Evolutionary conservation across 1,140 invertebrate species (phyloP), one percentile per base, ranked within the genome.

Genomic region (Papilio polyxenes): DNA sequence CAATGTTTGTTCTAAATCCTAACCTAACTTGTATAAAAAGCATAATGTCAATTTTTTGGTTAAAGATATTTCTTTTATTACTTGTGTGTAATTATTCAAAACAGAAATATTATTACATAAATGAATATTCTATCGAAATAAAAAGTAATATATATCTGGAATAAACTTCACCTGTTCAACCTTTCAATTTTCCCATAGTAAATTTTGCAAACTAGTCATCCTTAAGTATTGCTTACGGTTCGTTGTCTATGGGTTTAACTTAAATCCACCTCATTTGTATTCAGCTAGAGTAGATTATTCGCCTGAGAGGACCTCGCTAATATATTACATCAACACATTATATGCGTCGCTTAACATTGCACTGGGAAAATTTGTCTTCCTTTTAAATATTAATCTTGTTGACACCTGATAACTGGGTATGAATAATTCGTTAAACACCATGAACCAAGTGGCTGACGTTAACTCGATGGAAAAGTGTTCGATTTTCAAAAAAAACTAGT

Each of bases 211-310:
- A 69, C 31, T 37, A 69, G 65, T 69, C 23, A 69, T 31, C 65
- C 23, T 37, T 69, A 69, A 69, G 65, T 31, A 69, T 69, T 69
- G 65, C 65, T 69, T 69, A 69, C 65, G 65, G 65, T 69, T 69
- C 65, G 65, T 69, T 69, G 65, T 69, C 23, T 37, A 69, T 37
- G 65, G 65, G 65, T 69, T 69, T 15, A 69, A 69, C 65, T 69
- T 69, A 69, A 69, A 69, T 69, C 65, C 65, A 69, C 65, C 65
- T 69, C 65, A 69, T 69, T 69, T 31, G 65, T 69, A 69, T 69
- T 69, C 65, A 69, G 65, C 65, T 69, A 69, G 65, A 69, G 65
- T 69, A 69, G 65, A 69, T 69, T 37, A 69, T 69, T 69, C 65
- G 65, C 65, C 65, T 69, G 65, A 69, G 65, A 69, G 65, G 65